Evolutionary conservation across 1,140 invertebrate genomes (phyloP), one percentile per base, ranked within the genome.

Genomic region (Trachelipus rathkii): DNA sequence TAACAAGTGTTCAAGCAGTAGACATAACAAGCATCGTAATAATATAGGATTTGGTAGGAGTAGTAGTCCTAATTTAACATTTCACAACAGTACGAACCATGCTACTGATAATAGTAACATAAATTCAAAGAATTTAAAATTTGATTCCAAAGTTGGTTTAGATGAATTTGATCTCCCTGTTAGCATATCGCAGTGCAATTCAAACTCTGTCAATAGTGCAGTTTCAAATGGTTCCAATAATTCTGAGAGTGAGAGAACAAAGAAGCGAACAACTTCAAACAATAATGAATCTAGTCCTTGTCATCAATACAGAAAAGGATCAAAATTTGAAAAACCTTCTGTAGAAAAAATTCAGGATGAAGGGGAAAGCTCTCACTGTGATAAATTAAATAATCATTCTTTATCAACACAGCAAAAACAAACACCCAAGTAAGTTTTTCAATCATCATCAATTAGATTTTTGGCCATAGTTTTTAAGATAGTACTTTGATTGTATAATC

Each of bases 341-440:
- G 33, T 1, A 33, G 33, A 33, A 33, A 33, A 33, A 60, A 60
- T 60, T 60, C 50, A 60, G 11, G 33, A 13, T 60, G 50, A 60
- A 15, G 50, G 11, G 8, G 50, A 60, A 19, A 60, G 50, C 4
- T 15, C 19, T 4, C 50, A 60, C 50, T 60, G 50, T 60, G 50
- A 60, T 60, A 60, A 60, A 8, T 19, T 60, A 60, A 60, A 60
- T 60, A 60, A 60, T 33, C 33, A 33, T 19, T 15, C 50, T 60
- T 60, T 60, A 19, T 60, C 50, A 15, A 60, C 50, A 19, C 50
- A 60, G 19, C 50, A 60, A 60, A 60, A 60, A 60, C 50, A 60
- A 60, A 60, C 50, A 8, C 50, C 50, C 11, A 60, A 60, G 50
- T 60, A 60, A 60, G 50, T 15, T 60, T 19, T 60, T 60, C 11